A percentile compares a stretch with the other conserved stretches of the same genome.
Evolutionary conservation across 2,888 invertebrate genomes (phyloP).

Genomic region (Andricus quercusramuli): DNA sequence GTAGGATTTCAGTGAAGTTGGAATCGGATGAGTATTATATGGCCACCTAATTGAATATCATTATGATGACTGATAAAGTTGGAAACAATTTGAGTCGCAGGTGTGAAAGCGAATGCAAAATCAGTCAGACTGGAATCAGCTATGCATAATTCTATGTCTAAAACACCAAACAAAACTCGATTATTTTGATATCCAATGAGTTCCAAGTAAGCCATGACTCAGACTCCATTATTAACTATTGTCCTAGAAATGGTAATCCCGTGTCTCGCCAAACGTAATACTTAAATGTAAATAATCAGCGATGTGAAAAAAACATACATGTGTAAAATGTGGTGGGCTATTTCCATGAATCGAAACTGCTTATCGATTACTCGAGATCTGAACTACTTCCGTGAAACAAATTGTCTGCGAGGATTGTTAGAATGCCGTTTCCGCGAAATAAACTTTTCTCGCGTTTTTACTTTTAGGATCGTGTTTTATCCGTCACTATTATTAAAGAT

Average conservation of each 20-base stretch:
- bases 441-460: not conserved
- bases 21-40: too few relatives aligned
- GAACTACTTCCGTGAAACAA: not conserved
- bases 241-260: not conserved
- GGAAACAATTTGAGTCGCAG: conserved; percentile 6
- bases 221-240: conserved; percentile 6
- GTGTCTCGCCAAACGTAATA: not conserved
- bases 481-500: not conserved
- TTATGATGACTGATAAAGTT: conserved; percentile 11
- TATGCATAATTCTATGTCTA: conserved; percentile 20
- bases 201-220: not conserved
- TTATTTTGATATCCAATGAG: not conserved
- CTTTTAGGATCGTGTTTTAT: not conserved
- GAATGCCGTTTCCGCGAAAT: not conserved
- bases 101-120: conserved; percentile 20
- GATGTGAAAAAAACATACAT: not conserved
- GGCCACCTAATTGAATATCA: not conserved
- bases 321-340: not conserved
- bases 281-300: not conserved
- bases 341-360: not conserved
- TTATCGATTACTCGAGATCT: not conserved
- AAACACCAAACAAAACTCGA: conserved; percentile 12
- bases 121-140: conserved; percentile 22
- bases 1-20: too few relatives aligned
- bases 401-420: not conserved